Conservation (phyloP, 2,797 vertebrate species). For the Rhinogobio ventralis region DNA sequence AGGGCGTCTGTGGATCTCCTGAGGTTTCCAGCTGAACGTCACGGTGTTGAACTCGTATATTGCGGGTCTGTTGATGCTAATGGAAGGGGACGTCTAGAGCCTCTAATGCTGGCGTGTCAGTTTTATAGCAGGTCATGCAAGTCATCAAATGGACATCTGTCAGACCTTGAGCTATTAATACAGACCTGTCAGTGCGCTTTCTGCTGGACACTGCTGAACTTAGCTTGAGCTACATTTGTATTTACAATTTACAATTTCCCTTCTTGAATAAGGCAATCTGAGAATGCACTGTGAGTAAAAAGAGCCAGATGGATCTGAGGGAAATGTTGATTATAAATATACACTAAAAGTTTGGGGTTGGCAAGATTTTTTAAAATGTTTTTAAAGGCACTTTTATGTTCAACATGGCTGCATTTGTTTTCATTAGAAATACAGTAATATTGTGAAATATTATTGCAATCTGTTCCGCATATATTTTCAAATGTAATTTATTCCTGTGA, state of each 20-base stretch:
- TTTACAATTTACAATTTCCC: too few species aligned
- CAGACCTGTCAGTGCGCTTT: not conserved
- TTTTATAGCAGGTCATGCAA: constrained; percentile 49
- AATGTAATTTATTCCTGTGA: not conserved
- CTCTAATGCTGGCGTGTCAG: not conserved
- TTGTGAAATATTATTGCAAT: not conserved
- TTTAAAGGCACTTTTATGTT: not conserved
- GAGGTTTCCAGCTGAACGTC: not conserved
- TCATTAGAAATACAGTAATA: not conserved
- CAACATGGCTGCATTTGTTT: too few species aligned
- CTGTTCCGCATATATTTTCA: not conserved
- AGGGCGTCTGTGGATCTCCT: not conserved
- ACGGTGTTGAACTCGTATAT: not conserved
- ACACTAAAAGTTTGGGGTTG: not conserved
- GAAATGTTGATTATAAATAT: not conserved
- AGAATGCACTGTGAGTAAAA: not conserved
- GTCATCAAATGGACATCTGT: constrained; percentile 41
- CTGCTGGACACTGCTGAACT: not conserved
- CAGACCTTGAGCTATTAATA: constrained; percentile 33
- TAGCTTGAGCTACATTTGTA: not conserved
- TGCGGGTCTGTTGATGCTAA: constrained; percentile 19
- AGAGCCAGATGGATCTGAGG: not conserved
- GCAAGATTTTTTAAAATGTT: too few species aligned
- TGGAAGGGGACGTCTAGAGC: not conserved
- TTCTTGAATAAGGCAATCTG: not conserved